A percentile compares a stretch with the other conserved stretches of the same genome.
Evolutionary conservation across 2,113 vertebrate species (phyloP).

Genomic region (Acrocephalus arundinaceus): DNA sequence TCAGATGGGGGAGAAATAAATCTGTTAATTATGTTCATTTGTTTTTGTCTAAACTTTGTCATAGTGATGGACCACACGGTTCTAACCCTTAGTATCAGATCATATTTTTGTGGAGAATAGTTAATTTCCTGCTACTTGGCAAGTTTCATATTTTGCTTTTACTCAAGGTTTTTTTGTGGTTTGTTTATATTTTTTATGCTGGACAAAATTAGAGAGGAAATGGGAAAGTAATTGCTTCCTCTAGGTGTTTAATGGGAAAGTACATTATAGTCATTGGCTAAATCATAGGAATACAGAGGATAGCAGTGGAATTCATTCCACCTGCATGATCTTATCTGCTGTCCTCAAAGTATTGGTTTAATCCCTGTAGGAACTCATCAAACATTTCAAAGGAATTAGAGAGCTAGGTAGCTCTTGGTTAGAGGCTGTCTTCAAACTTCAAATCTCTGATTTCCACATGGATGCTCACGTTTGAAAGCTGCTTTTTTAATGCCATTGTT

Average conservation of each 20-base stretch:
- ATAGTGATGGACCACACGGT: background rate
- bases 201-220: background rate
- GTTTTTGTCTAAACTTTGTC: slow-evolving; percentile 12
- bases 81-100: background rate
- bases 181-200: background rate
- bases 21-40: background rate
- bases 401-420: background rate
- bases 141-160: background rate
- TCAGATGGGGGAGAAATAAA: background rate
- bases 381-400: background rate
- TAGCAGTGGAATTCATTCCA: background rate
- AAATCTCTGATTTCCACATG: background rate
- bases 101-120: background rate
- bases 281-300: background rate
- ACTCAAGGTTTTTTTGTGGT: background rate
- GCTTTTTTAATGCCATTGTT: background rate
- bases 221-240: background rate
- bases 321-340: background rate
- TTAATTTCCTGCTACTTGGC: background rate
- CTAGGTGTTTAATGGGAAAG: background rate
- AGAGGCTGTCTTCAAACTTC: background rate
- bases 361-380: background rate
- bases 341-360: background rate
- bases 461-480: background rate
- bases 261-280: background rate